Evolutionary conservation across 2,113 vertebrate genomes (phyloP).

Genomic region (Gobius niger): DNA sequence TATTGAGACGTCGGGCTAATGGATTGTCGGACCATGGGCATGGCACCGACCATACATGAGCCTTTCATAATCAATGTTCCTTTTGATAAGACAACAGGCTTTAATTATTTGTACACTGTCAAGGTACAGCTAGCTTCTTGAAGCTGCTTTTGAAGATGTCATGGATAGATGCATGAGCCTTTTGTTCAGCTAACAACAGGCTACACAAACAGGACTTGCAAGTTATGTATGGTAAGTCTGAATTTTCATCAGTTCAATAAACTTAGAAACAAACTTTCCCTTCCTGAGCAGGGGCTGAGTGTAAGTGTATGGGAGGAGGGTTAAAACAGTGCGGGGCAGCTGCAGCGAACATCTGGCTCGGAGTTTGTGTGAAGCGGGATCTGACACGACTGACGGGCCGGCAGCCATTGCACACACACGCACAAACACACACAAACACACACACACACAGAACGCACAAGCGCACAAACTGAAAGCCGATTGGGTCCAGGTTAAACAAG

Average conservation of each 20-base stretch:
- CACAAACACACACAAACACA: conserved; percentile 16
- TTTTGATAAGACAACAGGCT: too few relatives aligned
- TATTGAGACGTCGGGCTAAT: too few relatives aligned
- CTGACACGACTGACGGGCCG: conserved; percentile 42
- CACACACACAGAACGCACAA: conserved; percentile 4
- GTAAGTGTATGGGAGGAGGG: background rate
- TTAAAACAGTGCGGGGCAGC: conserved; percentile 22
- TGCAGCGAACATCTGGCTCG: conserved; percentile 56
- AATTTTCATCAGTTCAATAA: background rate
- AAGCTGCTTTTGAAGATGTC: too few relatives aligned
- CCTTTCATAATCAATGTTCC: too few relatives aligned
- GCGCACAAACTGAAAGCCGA: conserved; percentile 34
- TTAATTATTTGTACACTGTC: too few relatives aligned
- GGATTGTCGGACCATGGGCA: too few relatives aligned
- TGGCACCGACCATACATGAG: too few relatives aligned
- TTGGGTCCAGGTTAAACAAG: conserved; percentile 57
- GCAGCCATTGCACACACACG: conserved; percentile 18
- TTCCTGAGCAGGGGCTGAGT: background rate
- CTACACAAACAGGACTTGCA: background rate
- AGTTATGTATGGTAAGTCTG: background rate
- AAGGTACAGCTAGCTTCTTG: too few relatives aligned
- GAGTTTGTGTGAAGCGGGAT: conserved; percentile 38
- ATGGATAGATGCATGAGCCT: too few relatives aligned
- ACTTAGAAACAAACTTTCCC: background rate
- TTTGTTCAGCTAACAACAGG: background rate